Base-by-base conservation (phyloP, 2,113 vertebrate genomes). In the Chloropsis hardwickii region DNA sequence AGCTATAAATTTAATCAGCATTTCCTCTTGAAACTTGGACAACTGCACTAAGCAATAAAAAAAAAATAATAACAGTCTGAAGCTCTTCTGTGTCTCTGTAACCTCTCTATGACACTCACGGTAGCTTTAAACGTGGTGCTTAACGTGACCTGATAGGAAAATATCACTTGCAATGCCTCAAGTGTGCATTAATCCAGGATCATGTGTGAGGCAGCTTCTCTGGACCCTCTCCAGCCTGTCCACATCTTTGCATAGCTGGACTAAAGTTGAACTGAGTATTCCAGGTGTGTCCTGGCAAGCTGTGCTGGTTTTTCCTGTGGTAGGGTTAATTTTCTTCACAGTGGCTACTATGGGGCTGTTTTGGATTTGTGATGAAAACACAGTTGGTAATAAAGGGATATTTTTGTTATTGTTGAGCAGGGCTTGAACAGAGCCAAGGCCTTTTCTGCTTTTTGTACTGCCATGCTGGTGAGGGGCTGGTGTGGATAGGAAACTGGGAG, bases 1-100 rank as follows among this genome's bases (percentile, higher is more conserved):
- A 90, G 57, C 76, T 79, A 74, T 96, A 93, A 90, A 96, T 96
- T 81, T 88, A 9, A 81, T 74, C 56, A 81, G 42, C 28, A 64
- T 81, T 89, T 82, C 31, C 31, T 86, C 72, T 67, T 92, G 78
- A 94, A 94, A 71, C 82, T 60, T 25, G 28, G 60, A 81, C 90
- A 92, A 79, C 45, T 93, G 51, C 29, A 48, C 16, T 78, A 56
- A 74, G 78, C 61, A 96, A 81, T 83, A 86, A 90, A 29, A 94
- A 29, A 94, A 79, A 15, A 89, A 70, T 54, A 83, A 60, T 56
- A 76, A 61, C 40, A 80, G 39, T 88, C 72, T 88, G 58, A 90
- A 91, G 65, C 42, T 83, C 42, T 86, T 76, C 66, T 81, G n/a
- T 65, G 58, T 50, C 54, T 90, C 58, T 86, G 27, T 61, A 93